A percentile compares a stretch with the other conserved stretches of the same genome.
Conservation (phyloP, 2,888 invertebrate species). For the Bembecia ichneumoniformis region DNA sequence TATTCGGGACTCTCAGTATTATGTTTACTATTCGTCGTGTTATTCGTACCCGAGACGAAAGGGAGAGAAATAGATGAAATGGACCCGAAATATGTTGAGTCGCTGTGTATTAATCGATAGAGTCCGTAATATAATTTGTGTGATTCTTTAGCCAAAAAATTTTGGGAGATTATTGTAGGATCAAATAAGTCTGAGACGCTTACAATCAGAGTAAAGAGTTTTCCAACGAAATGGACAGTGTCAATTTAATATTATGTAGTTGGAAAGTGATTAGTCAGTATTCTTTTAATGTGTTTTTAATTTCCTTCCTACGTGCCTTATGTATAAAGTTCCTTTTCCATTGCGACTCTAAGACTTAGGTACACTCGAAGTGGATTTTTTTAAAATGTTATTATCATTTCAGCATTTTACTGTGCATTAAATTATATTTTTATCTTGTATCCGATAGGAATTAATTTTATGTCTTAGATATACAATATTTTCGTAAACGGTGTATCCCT, state of each 20-base stretch:
- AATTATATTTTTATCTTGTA: too few relatives aligned
- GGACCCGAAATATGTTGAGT: conserved; percentile 78
- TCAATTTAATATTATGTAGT: background rate
- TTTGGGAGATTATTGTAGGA: too few relatives aligned
- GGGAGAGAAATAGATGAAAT: conserved; percentile 92
- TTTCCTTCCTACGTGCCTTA: background rate
- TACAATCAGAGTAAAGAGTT: too few relatives aligned
- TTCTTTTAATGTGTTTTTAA: background rate
- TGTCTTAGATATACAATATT: too few relatives aligned
- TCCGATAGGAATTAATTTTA: too few relatives aligned
- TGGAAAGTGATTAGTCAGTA: background rate
- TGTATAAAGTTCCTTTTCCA: background rate
- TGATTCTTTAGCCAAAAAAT: too few relatives aligned
- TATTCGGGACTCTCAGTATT: conserved; percentile 86
- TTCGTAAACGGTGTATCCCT: too few relatives aligned
- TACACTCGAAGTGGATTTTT: background rate
- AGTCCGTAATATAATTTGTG: conserved; percentile 4
- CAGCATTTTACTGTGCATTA: too few relatives aligned
- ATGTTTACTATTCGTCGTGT: conserved; percentile 85
- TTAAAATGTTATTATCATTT: too few relatives aligned
- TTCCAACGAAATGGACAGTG: too few relatives aligned
- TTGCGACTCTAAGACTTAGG: background rate
- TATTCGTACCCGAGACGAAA: conserved; percentile 91
- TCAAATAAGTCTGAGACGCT: too few relatives aligned
- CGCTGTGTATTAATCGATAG: conserved; percentile 70